Base-by-base conservation (phyloP, 2,113 vertebrate genomes). In the Sclerurus mexicanus region DNA sequence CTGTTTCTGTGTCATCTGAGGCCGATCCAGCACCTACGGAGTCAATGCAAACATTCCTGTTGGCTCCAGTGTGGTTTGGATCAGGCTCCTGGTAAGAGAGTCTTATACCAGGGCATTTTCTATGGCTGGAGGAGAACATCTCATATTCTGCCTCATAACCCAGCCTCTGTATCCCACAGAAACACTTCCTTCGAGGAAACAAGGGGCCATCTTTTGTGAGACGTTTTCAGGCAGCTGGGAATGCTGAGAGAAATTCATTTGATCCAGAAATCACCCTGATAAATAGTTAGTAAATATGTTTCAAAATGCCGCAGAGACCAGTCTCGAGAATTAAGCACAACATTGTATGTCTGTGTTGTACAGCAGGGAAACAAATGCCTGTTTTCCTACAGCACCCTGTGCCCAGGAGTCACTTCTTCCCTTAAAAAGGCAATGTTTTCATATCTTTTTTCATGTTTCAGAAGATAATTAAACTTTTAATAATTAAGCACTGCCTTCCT, bases 401-500 rank as follows among this genome's bases (percentile, higher is more conserved):
- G 28, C 53, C 83, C 74, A 60, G 18, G 44, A 83, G 39, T 87
- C 2, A 44, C 90, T 82, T 68, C 69, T 58, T 67, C 35, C 69
- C 21, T 66, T 35, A 15, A 76, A 62, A 66, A 40, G 12, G 68
- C 30, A 82, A 59, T 76, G n/a, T 55, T 66, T 72, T 67, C 27
- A 35, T 44, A 66, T 90, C 59, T 82, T 80, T 84, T 69, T 73
- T 71, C 25, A 72, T 21, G 44, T 94, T 95, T 84, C 90, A 68
- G 71, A 50, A 93, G 23, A 33, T 67, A 95, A 95, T 89, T 78
- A 86, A 96, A 98, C 93, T 97, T 97, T 59, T 37, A 88, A 76
- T 63, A 93, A 86, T 94, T 83, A 96, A 90, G 72, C 56, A 46
- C n/a, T 33, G 66, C 59, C 62, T 80, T 64, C 18, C 46, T 53